A percentile compares a stretch with the other conserved stretches of the same genome.
Conservation (phyloP, 2,113 vertebrate genomes). For the Orthonyx spaldingii region DNA sequence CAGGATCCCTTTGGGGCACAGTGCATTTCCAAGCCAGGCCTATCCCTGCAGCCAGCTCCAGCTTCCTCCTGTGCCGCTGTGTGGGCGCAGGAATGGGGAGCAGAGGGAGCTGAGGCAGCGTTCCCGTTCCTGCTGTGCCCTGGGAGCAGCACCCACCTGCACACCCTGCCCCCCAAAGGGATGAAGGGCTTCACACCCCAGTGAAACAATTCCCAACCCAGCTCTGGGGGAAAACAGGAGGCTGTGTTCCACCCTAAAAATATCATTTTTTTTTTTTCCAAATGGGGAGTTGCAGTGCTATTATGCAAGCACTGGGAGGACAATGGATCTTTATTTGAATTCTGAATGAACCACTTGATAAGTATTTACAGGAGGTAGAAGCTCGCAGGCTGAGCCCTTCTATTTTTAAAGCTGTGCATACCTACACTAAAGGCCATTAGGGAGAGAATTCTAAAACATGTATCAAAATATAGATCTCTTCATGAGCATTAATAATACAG, state of each 20-base stretch:
- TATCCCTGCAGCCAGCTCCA: neutral
- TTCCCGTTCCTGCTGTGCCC: neutral
- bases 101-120: neutral
- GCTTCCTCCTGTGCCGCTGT: neutral
- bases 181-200: neutral
- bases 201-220: neutral
- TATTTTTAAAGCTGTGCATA: slow-evolving; percentile 15
- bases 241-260: slow-evolving; percentile 9
- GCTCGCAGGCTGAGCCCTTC: neutral
- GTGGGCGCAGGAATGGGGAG: neutral
- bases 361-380: slow-evolving; percentile 38
- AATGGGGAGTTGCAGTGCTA: neutral
- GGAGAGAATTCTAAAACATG: neutral
- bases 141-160: neutral
- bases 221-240: neutral
- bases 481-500: neutral
- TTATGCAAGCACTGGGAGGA: slow-evolving; percentile 35
- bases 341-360: slow-evolving; percentile 35
- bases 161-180: neutral
- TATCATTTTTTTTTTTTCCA: neutral
- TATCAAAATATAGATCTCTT: neutral
- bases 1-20: neutral
- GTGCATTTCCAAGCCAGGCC: neutral
- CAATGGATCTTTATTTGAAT: slow-evolving; percentile 28
- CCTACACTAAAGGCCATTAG: neutral